Evolutionary conservation across 2,113 vertebrate species (phyloP).

Genomic region (Cairina moschata): DNA sequence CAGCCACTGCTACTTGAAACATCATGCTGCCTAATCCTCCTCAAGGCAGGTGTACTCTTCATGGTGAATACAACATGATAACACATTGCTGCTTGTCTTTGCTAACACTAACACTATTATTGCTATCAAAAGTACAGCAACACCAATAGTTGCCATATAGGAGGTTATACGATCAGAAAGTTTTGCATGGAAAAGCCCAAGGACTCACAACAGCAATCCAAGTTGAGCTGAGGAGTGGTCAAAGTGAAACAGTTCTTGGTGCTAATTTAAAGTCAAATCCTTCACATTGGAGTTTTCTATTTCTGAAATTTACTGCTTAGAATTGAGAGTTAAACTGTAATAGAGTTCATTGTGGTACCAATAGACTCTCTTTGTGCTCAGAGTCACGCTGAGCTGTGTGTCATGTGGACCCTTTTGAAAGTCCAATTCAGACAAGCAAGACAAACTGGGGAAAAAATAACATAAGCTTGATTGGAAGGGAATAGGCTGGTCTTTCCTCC

Average conservation of each 20-base stretch:
- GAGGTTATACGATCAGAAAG: fast-evolving
- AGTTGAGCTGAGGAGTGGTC: fast-evolving
- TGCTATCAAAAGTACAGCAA: not conserved
- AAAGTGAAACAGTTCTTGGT: not conserved
- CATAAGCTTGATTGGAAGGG: not conserved
- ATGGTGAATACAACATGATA: not conserved
- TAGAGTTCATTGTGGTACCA: not conserved
- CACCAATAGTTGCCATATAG: fast-evolving
- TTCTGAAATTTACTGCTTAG: not conserved
- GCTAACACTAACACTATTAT: fast-evolving
- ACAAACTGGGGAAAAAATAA: not conserved
- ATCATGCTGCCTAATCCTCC: not conserved
- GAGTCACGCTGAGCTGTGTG: not conserved
- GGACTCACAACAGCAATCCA: not conserved
- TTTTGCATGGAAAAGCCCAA: not conserved
- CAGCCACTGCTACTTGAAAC: not conserved
- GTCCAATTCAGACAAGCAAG: not conserved
- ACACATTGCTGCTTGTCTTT: not conserved
- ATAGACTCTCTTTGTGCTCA: not conserved
- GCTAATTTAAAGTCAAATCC: not conserved
- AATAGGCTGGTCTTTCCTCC: not conserved
- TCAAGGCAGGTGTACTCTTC: not conserved
- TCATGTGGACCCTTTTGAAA: not conserved
- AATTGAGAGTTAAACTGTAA: not conserved
- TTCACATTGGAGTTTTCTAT: not conserved